Percentiles rank a stretch among this genome's conserved stretches.
Evolutionary conservation across 2,888 invertebrate genomes (phyloP).

Genomic region (Rotaria macrura): DNA sequence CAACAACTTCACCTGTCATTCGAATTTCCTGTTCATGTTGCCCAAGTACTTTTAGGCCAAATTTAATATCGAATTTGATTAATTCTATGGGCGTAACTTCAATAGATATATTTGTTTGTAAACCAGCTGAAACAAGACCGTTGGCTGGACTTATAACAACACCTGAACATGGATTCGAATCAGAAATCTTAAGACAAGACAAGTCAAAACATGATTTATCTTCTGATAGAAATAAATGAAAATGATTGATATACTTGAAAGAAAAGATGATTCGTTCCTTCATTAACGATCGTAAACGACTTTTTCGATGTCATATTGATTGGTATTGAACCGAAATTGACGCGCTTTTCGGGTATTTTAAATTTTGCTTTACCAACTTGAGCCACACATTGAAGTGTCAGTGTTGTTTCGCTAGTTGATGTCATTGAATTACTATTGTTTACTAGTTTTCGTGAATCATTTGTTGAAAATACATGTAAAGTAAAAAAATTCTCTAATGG

Average conservation of each 20-base stretch:
- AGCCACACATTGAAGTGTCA: not conserved
- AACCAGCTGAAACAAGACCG: slow-evolving; percentile 48
- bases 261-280: slow-evolving; percentile 46
- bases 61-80: slow-evolving; percentile 47
- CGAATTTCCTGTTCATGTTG: slow-evolving; percentile 45
- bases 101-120: slow-evolving; percentile 40
- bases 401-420: not conserved
- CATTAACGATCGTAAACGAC: slow-evolving; percentile 44
- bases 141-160: slow-evolving; percentile 44
- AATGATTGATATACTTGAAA: slow-evolving; percentile 42
- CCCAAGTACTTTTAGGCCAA: slow-evolving; percentile 45
- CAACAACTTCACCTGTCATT: slow-evolving; percentile 48
- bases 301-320: slow-evolving; percentile 46
- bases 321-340: slow-evolving; percentile 47
- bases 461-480: slow-evolving; percentile 39
- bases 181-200: slow-evolving; percentile 41
- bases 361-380: slow-evolving; percentile 14
- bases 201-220: not conserved
- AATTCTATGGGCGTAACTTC: slow-evolving; percentile 45
- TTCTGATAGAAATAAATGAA: not conserved
- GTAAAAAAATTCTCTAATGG: slow-evolving; percentile 47
- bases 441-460: not conserved
- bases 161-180: slow-evolving; percentile 48
- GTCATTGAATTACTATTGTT: not conserved
- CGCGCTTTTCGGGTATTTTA: slow-evolving; percentile 40